These are phyloP conservation scores for Picathartes gymnocephalus DNA, from an alignment of 2,113 vertebrate species.

Conservation along the genomic window DNA sequence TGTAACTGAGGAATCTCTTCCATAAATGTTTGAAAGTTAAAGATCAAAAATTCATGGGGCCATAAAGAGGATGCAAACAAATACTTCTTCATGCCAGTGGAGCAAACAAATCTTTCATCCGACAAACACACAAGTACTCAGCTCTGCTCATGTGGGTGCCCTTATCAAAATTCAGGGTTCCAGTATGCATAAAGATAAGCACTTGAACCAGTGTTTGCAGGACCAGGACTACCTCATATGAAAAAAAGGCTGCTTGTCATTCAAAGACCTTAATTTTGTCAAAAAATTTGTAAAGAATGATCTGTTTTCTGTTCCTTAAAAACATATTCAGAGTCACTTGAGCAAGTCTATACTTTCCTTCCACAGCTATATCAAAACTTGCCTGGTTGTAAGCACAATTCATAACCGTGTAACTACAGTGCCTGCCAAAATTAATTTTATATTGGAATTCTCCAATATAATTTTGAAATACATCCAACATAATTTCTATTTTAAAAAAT, in stretches of 20 bases:
- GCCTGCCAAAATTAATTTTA: neutral
- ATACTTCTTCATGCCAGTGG: neutral
- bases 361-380: neutral
- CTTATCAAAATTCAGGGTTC: neutral
- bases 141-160: neutral
- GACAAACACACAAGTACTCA: neutral
- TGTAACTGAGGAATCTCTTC: neutral
- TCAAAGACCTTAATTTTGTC: neutral
- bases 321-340: neutral
- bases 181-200: neutral
- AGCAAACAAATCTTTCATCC: neutral
- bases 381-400: neutral
- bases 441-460: neutral
- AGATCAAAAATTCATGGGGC: slow-evolving; percentile 12
- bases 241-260: neutral
- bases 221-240: neutral
- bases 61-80: slow-evolving; percentile 13
- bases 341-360: neutral
- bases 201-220: neutral
- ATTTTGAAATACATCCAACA: neutral
- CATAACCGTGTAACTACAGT: neutral
- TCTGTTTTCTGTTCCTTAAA: neutral
- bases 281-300: neutral
- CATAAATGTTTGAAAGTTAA: slow-evolving; percentile 16
- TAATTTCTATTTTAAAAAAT: neutral